Base-by-base conservation (phyloP, 2,797 vertebrate genomes). In the Pampus argenteus region DNA sequence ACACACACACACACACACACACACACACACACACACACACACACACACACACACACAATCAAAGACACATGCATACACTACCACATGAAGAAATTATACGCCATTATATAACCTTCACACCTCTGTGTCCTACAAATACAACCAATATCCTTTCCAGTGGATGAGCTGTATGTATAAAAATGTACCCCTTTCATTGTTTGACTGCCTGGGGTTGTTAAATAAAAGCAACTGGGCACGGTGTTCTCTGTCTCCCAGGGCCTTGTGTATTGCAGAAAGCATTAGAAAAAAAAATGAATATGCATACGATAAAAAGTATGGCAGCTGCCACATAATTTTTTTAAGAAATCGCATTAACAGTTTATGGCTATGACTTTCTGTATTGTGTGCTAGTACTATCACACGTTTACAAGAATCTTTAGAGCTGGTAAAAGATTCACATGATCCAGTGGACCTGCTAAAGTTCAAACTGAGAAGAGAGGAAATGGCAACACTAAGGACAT, bases 41-140 rank as follows among this genome's bases (percentile, higher is more conserved):
- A 28, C 6, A 4, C 5, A 28, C 5, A 28, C 28, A 28, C 28
- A 28, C 28, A 28, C 28, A 28, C 28, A 29, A 29, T 29, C 28
- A n/a, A n/a, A n/a, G n/a, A n/a, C n/a, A 29, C 28, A 29, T 29
- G 28, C 28, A 29, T 29, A 29, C 28, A 29, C 28, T 29, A 29
- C 28, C 28, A 29, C 28, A 29, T 5, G 8, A 31, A 26, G 23
- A 48, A 59, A 51, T 74, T 29, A 45, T 54, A 47, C 63, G 65
- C 25, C 36, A 34, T 52, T 40, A 63, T 56, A 57, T 36, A 67
- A 67, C 47, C 14, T 76, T 80, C 52, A 80, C 73, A 72, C 64
- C 64, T 76, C 42, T 49, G 59, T 36, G 18, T 64, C 36, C 38
- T 28, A 44, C 22, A 31, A 48, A 76, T 25, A 42, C 2, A 1